These are phyloP conservation scores for Agrotis clavis DNA, from an alignment of 2,888 invertebrate genomes.

Conservation along the genomic window DNA sequence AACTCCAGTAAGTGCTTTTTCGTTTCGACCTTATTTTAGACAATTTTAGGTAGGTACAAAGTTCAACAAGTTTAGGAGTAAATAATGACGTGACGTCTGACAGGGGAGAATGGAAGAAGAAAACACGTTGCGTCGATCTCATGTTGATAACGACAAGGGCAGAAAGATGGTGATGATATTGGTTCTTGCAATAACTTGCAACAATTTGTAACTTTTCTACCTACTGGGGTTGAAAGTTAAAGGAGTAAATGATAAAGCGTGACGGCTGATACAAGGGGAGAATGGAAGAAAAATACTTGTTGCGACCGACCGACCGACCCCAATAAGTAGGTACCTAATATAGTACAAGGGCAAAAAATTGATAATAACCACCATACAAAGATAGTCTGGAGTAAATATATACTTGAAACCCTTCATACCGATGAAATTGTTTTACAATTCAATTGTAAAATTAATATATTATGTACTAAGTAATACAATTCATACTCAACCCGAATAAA, in stretches of 20 bases:
- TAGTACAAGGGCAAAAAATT: too few species aligned
- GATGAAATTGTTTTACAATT: background rate
- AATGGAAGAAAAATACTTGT: too few species aligned
- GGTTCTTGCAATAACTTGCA: too few species aligned
- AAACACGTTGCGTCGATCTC: background rate
- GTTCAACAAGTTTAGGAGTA: background rate
- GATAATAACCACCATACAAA: too few species aligned
- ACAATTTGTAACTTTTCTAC: too few species aligned
- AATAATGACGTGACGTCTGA: background rate
- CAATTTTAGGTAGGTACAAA: background rate
- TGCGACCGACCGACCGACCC: too few species aligned
- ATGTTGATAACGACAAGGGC: background rate
- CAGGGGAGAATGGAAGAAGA: background rate
- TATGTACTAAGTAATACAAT: conserved; percentile 13
- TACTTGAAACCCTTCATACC: background rate
- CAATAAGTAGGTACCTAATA: too few species aligned
- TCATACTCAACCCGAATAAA: conserved; percentile 11
- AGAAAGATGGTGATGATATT: background rate
- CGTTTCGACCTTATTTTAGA: background rate
- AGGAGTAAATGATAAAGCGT: too few species aligned
- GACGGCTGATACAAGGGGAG: too few species aligned
- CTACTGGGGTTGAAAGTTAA: too few species aligned
- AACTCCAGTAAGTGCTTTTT: background rate
- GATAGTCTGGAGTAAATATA: too few species aligned
- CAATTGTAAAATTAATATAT: conserved; percentile 16